Evolutionary conservation across 2,888 invertebrate species (phyloP).

Genomic region (Quadriops clusia): DNA sequence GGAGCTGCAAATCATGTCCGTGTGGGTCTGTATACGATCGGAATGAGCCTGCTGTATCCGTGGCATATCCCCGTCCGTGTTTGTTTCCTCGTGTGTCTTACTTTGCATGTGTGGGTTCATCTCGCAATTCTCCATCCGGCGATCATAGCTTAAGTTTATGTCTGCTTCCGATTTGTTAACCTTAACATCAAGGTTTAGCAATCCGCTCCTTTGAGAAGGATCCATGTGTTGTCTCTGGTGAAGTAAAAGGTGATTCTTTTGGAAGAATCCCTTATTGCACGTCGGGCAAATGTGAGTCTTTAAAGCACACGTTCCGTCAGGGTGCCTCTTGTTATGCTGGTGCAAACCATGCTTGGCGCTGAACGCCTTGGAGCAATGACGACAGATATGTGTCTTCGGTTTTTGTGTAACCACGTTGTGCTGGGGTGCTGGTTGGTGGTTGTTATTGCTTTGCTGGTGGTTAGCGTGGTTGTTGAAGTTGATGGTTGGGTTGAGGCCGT

Average conservation of each 20-base stretch:
- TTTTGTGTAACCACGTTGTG: constrained; percentile 3
- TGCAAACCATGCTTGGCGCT: constrained; percentile 72
- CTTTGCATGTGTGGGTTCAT: no score
- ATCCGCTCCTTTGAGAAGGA: constrained; percentile 9
- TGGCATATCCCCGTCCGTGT: no score
- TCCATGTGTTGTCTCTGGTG: constrained; percentile 75
- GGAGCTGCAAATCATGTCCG: no score
- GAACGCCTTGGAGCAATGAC: constrained; percentile 70
- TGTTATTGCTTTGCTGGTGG: constrained; percentile 11
- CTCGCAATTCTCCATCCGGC: no score
- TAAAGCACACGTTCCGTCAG: constrained; percentile 67
- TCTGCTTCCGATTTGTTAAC: no score
- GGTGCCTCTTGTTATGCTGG: constrained; percentile 69
- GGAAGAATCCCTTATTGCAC: constrained; percentile 77
- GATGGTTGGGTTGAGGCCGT: not conserved
- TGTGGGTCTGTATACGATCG: no score
- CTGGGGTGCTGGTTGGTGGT: constrained; percentile 8
- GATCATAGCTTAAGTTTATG: no score
- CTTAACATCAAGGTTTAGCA: no score
- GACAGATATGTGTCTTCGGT: constrained; percentile 45
- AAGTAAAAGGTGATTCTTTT: constrained; percentile 70
- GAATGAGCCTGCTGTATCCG: no score
- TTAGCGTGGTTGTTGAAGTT: constrained; percentile 3
- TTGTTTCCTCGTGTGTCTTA: no score
- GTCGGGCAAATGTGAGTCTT: constrained; percentile 68